A percentile compares a stretch with the other conserved stretches of the same genome.
phyloP scores from a whole-genome alignment of 1,140 invertebrate genomes.

The Micrasema longulum region DNA sequence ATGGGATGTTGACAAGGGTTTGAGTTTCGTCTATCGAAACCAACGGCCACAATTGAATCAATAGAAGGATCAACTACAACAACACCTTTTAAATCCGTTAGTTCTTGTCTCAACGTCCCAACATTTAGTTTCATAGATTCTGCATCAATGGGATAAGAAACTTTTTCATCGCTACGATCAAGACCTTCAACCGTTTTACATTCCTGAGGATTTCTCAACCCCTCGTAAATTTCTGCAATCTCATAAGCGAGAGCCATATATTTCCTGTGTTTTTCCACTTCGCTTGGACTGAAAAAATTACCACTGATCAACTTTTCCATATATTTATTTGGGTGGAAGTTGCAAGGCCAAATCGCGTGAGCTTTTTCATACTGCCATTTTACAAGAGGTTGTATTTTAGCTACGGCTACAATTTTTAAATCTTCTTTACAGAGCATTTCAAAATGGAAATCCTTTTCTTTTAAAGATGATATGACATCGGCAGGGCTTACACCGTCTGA shows the following conservation, averaged over 20 bases:
- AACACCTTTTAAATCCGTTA: constrained; percentile 64
- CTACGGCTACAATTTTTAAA: constrained; percentile 72
- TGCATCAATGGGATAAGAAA: background rate
- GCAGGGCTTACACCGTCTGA: constrained; percentile 53
- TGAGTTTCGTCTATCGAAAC: constrained; percentile 69
- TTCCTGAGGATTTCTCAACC: background rate
- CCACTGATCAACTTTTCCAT: constrained; percentile 75
- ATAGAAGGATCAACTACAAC: constrained; percentile 77
- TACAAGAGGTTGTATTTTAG: constrained; percentile 72
- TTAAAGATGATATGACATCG: constrained; percentile 66
- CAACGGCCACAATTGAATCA: constrained; percentile 74
- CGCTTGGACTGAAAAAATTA: constrained; percentile 71
- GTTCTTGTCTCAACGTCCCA: constrained; percentile 43
- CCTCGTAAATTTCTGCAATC: constrained; percentile 56
- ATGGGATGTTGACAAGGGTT: constrained; percentile 87
- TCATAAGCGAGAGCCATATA: constrained; percentile 75
- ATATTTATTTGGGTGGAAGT: constrained; percentile 84
- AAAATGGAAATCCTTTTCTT: constrained; percentile 66
- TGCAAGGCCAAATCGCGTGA: constrained; percentile 81
- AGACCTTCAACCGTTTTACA: too few species aligned
- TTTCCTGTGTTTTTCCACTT: constrained; percentile 71
- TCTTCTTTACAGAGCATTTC: constrained; percentile 65
- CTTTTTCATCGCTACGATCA: too few species aligned
- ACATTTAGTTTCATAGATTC: background rate
- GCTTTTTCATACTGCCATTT: constrained; percentile 76